phyloP scores from a whole-genome alignment of 2,113 vertebrate species.

The Microcebus murinus region DNA sequence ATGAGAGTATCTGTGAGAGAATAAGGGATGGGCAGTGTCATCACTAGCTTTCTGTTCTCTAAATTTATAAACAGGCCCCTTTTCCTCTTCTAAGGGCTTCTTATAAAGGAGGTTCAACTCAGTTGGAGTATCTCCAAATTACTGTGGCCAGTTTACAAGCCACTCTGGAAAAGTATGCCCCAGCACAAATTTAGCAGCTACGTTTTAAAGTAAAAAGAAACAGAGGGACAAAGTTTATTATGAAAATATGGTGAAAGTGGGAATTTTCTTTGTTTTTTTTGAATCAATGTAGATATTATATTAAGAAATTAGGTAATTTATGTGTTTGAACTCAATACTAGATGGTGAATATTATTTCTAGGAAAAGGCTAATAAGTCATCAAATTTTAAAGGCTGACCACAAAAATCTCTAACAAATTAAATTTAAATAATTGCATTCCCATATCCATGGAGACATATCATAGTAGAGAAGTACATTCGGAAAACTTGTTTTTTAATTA shows the following conservation, averaged over 20 bases:
- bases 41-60: not conserved
- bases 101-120: not conserved
- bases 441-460: not conserved
- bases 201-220: not conserved
- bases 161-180: not conserved
- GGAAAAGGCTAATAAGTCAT: not conserved
- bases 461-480: not conserved
- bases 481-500: not conserved
- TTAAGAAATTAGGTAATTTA: conserved; percentile 5
- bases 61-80: not conserved
- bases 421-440: not conserved
- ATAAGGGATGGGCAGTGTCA: not conserved
- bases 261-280: not conserved
- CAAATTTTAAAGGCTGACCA: conserved; percentile 13
- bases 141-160: not conserved
- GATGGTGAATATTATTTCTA: not conserved
- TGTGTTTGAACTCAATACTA: not conserved
- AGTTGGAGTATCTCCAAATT: not conserved
- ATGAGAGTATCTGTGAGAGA: not conserved
- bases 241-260: conserved; percentile 18
- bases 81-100: not conserved
- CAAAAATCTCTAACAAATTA: not conserved
- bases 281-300: not conserved
- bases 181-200: conserved; percentile 6
- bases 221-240: not conserved